Evolutionary conservation across 2,888 invertebrate genomes (phyloP), one percentile per base, ranked within the genome.

Genomic region (Rhodophaea formosa): DNA sequence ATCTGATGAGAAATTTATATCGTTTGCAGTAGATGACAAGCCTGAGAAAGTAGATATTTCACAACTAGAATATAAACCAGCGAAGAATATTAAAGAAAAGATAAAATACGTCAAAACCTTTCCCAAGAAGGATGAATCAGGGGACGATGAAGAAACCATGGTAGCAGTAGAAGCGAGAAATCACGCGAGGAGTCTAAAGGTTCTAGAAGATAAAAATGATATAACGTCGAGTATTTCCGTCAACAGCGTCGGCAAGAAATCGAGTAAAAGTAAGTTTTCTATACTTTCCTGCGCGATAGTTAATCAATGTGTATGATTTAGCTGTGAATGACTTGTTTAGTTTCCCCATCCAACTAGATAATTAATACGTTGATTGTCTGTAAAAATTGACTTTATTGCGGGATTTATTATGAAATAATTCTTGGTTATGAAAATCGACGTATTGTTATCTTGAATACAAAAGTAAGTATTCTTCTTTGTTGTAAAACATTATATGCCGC

Each of bases 191-290:
- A 88, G 88, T 63, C 59, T 92, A 1, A 87, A 81, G 61, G 67
- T 82, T n/a, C 61, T 91, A 16, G 75, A 79, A 52, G 80, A 83
- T 8, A 80, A 88, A 65, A 91, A 91, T 63, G 93, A 93, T 64
- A 90, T 93, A 14, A 82, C 93, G 0, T 92, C 93, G 0, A 93
- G 93, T 8, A 77, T 94, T 52, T 94, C 93, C 62, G 93, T 93
- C 6, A 94, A 93, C 70, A 93, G 92, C 39, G 92, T 94, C 51
- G 93, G 93, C 44, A 92, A 92, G 52, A 92, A 89, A 72, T 80
- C 86, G 12, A 77, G 69, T 54, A 78, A 79, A 66, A 72, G 91
- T 91, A 74, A 82, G 85, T 77, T 16, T 53, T 32, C 57, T 14
- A 16, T 42, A 15, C 29, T 42, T 16, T 44, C 12, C 12, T n/a